phyloP scores from a whole-genome alignment of 2,113 vertebrate species.

The Nycticorax nycticorax region DNA sequence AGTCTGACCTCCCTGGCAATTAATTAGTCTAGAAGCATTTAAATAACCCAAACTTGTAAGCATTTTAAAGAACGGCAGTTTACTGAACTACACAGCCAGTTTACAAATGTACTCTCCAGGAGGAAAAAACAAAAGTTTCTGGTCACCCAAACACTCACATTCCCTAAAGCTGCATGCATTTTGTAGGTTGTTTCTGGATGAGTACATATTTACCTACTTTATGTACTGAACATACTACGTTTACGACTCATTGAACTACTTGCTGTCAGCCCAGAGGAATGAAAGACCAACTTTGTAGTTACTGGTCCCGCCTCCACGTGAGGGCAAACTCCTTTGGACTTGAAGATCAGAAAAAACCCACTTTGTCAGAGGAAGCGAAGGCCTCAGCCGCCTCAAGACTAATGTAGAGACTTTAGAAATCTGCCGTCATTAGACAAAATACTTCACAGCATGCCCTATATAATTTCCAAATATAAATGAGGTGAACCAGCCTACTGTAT shows the following conservation, averaged over 20 bases:
- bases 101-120: background rate
- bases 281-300: background rate
- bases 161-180: background rate
- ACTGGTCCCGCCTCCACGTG: accelerated
- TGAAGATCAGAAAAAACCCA: background rate
- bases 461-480: background rate
- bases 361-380: background rate
- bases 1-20: background rate
- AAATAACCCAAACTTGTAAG: background rate
- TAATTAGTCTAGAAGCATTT: background rate
- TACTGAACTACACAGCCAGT: background rate
- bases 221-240: accelerated
- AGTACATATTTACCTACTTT: background rate
- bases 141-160: background rate
- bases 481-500: background rate
- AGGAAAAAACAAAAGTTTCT: background rate
- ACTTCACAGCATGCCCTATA: background rate
- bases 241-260: background rate
- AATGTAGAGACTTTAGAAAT: background rate
- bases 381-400: background rate
- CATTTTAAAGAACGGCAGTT: background rate
- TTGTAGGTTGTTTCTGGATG: background rate
- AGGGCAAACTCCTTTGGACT: background rate
- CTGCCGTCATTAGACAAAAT: background rate
- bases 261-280: background rate